Evolutionary conservation across 2,888 invertebrate species (phyloP), one percentile per base, ranked within the genome.

Genomic region (Lissocephala sabroskyi): DNA sequence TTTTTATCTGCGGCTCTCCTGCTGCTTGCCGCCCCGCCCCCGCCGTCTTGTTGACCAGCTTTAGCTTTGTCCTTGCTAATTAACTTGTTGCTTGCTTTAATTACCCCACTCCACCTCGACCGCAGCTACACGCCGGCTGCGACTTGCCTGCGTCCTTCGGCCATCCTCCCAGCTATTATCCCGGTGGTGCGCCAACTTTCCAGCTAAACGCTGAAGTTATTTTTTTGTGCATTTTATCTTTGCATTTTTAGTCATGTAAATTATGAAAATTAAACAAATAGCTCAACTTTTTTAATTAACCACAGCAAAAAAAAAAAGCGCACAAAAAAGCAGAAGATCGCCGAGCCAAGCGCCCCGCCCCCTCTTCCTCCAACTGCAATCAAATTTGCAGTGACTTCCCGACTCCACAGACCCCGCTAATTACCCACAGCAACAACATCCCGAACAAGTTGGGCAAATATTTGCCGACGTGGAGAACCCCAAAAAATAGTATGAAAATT

Each of bases 71-170:
- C 28, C 6, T 16, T 41, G 53, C 74, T 71, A 71, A 74, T 74
- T 67, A 73, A 74, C 71, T 74, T 73, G 71, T 73, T 73, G 74
- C 71, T 52, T 62, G 67, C 67, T 65, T 64, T 73, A 73, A 68
- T 73, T 68, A 68, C 56, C 49, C 65, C 49, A 44, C 56, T 55
- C 58, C 39, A 41, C 48, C 49, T 42, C 36, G 29, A 14, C 18
- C 28, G 16, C 2, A 35, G 35, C 3, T 13, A 33, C 14, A 1
- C 14, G 16, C 11, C 16, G 14, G 16, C 1, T 14, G 35, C n/a
- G n/a, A n/a, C n/a, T n/a, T n/a, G n/a, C n/a, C n/a, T n/a, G n/a
- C n/a, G n/a, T n/a, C n/a, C n/a, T n/a, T n/a, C n/a, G n/a, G n/a
- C n/a, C n/a, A n/a, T n/a, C n/a, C n/a, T n/a, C n/a, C n/a, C n/a